A percentile compares a stretch with the other conserved stretches of the same genome.
Evolutionary conservation across 1,140 invertebrate genomes (phyloP).

Genomic region (Bombus breviceps): DNA sequence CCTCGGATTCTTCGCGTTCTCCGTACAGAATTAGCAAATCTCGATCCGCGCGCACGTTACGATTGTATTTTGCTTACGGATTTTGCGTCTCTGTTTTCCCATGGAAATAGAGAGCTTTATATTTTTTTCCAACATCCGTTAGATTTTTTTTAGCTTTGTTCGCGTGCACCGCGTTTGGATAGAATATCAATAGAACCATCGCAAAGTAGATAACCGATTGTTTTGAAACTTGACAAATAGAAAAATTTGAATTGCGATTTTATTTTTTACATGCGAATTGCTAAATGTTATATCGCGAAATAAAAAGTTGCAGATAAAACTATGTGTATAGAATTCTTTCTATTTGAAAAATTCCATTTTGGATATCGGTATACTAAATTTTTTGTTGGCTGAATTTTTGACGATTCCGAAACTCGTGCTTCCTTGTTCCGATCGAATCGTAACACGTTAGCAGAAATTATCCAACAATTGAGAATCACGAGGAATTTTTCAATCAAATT

Average conservation of each 20-base stretch:
- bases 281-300: neutral
- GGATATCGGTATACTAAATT: accelerated
- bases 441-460: too few relatives aligned
- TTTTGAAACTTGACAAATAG: neutral
- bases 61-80: neutral
- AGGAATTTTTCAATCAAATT: too few relatives aligned
- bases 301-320: neutral
- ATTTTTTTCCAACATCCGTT: neutral
- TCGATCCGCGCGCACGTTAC: neutral
- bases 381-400: neutral
- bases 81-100: neutral
- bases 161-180: neutral
- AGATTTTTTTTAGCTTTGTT: neutral
- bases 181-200: neutral
- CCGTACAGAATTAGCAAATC: neutral
- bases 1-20: neutral
- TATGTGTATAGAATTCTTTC: neutral
- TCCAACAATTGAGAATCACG: too few relatives aligned
- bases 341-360: neutral
- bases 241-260: neutral
- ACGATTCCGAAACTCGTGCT: too few relatives aligned
- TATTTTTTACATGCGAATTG: neutral
- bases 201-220: neutral
- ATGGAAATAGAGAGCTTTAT: neutral
- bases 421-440: too few relatives aligned